phyloP scores from a whole-genome alignment of 2,797 vertebrate genomes.

The Sebastes dallii region DNA sequence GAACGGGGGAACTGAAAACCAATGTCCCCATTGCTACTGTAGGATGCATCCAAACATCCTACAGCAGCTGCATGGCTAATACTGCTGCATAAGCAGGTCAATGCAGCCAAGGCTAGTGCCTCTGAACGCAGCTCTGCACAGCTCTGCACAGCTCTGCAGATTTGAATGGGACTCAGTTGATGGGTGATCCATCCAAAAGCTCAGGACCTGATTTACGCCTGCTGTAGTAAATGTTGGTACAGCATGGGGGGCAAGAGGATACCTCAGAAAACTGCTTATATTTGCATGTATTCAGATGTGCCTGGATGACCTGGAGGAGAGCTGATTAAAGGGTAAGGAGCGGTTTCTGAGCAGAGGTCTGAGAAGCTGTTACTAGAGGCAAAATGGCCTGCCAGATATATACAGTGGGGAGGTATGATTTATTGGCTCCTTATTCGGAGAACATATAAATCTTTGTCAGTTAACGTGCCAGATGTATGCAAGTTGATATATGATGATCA shows the following conservation, averaged over 20 bases:
- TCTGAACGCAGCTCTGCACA: neutral
- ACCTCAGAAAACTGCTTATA: slow-evolving; percentile 14
- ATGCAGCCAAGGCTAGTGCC: neutral
- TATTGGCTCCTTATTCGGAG: neutral
- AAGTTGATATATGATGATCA: neutral
- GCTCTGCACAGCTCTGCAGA: neutral
- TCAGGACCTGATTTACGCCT: neutral
- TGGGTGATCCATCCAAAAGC: neutral
- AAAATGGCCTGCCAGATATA: neutral
- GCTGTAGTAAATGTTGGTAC: neutral
- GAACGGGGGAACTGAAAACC: neutral
- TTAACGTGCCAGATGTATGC: neutral
- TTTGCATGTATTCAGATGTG: slow-evolving; percentile 14
- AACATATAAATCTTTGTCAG: slow-evolving; percentile 17
- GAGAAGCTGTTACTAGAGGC: neutral
- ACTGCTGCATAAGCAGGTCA: slow-evolving; percentile 5
- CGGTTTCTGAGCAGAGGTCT: slow-evolving; percentile 1
- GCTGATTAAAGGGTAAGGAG: slow-evolving; percentile 13
- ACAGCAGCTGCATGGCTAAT: neutral
- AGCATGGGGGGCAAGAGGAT: neutral
- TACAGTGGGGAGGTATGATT: neutral
- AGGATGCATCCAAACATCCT: neutral
- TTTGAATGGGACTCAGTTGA: neutral
- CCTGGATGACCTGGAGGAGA: neutral
- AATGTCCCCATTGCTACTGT: neutral